A percentile compares a stretch with the other conserved stretches of the same genome.
Conservation (phyloP, 2,888 invertebrate genomes). For the Nasonia oneida region DNA sequence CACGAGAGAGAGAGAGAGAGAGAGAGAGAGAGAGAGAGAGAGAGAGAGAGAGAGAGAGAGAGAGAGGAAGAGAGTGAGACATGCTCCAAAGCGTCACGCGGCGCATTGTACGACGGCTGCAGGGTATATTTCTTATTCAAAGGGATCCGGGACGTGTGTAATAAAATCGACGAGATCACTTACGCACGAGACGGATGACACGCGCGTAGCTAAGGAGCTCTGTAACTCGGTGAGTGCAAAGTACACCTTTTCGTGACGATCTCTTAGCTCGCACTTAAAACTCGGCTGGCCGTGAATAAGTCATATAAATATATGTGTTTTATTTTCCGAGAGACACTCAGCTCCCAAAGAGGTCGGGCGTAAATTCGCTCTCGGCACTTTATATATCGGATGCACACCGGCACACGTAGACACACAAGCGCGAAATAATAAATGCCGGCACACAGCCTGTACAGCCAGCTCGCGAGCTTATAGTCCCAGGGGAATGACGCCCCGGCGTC, state of each 20-base stretch:
- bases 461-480: background rate
- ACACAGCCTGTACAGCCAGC: background rate
- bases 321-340: background rate
- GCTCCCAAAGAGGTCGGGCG: background rate
- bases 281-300: background rate
- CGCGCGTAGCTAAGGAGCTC: background rate
- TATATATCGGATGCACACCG: background rate
- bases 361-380: background rate
- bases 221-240: background rate
- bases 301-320: background rate
- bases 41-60: background rate
- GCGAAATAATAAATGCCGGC: conserved; percentile 32
- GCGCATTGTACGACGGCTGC: background rate
- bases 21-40: background rate
- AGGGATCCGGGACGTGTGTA: background rate
- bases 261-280: background rate
- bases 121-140: conserved; percentile 31
- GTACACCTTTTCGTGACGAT: background rate
- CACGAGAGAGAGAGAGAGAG: conserved; percentile 14
- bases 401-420: background rate
- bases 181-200: background rate
- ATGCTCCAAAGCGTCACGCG: too few species aligned
- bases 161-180: conserved; percentile 35
- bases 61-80: conserved; percentile 9
- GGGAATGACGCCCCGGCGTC: background rate